Evolutionary conservation across 2,113 vertebrate species (phyloP).

Genomic region (Pholis gunnellus): DNA sequence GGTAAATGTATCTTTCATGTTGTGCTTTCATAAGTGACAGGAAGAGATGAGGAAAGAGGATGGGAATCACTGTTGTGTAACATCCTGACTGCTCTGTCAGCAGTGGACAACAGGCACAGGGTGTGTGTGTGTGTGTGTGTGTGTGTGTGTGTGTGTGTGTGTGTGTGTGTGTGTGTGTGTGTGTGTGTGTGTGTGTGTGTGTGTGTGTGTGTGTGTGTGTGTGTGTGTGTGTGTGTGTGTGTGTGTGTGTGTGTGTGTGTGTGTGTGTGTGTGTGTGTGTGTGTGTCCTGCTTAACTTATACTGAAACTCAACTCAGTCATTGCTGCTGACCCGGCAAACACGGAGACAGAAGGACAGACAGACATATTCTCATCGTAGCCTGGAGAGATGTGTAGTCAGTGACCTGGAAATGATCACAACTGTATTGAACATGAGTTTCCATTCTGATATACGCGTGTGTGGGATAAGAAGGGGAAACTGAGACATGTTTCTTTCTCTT

Average conservation of each 20-base stretch:
- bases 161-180: slow-evolving; percentile 12
- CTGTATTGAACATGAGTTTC: slow-evolving; percentile 67
- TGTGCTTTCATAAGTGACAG: slow-evolving; percentile 56
- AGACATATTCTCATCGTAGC: slow-evolving; percentile 36
- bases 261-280: background rate
- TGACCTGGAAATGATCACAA: slow-evolving; percentile 74
- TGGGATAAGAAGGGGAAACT: slow-evolving; percentile 22
- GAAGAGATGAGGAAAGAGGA: slow-evolving; percentile 64
- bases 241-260: slow-evolving; percentile 8
- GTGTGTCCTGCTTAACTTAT: slow-evolving; percentile 9
- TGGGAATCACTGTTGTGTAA: slow-evolving; percentile 67
- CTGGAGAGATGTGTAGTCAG: slow-evolving; percentile 48
- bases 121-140: background rate
- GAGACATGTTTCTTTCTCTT: slow-evolving; percentile 16
- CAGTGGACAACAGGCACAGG: slow-evolving; percentile 43
- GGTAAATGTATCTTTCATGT: slow-evolving; percentile 8
- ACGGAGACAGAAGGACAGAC: slow-evolving; percentile 31
- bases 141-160: background rate
- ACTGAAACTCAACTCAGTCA: background rate
- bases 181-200: background rate
- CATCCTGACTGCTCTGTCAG: slow-evolving; percentile 73
- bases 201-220: background rate
- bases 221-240: slow-evolving; percentile 11
- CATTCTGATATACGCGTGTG: slow-evolving; percentile 51
- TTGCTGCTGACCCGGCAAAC: slow-evolving; percentile 29